phyloP scores from a whole-genome alignment of 23 tunicate species.

The Botrylloides violaceus region DNA sequence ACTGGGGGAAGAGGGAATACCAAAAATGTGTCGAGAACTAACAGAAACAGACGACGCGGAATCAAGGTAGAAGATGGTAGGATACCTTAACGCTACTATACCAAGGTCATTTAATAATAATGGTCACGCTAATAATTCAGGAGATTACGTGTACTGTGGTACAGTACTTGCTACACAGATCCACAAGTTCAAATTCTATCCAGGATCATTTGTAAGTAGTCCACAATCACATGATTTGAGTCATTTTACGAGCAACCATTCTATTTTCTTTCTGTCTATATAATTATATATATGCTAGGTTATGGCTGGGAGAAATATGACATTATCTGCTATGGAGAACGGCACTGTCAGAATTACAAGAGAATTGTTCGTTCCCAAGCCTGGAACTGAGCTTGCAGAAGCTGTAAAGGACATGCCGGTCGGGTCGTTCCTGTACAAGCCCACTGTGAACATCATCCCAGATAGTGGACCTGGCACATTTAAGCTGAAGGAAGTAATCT shows the following conservation, averaged over 20 bases:
- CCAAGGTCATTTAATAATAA: too few relatives aligned
- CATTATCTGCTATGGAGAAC: slow-evolving; percentile 35
- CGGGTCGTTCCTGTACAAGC: slow-evolving; percentile 67
- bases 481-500: slow-evolving; percentile 22
- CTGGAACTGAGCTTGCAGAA: slow-evolving; percentile 30
- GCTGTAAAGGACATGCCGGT: slow-evolving; percentile 32
- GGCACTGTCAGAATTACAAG: slow-evolving; percentile 84
- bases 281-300: slow-evolving; percentile 40
- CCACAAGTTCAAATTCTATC: slow-evolving; percentile 43
- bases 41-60: slow-evolving; percentile 30
- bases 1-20: slow-evolving; percentile 63
- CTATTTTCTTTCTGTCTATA: too few relatives aligned
- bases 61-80: slow-evolving; percentile 51
- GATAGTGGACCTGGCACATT: slow-evolving; percentile 43
- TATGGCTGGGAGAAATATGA: slow-evolving; percentile 24
- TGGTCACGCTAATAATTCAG: slow-evolving; percentile 22
- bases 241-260: too few relatives aligned
- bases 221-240: too few relatives aligned
- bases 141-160: slow-evolving; percentile 66
- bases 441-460: slow-evolving; percentile 53
- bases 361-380: slow-evolving; percentile 62
- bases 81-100: not conserved
- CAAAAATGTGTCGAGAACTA: slow-evolving; percentile 18
- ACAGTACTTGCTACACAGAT: slow-evolving; percentile 51
- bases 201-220: slow-evolving; percentile 84